Evolutionary conservation across 2,797 vertebrate genomes (phyloP).

Genomic region (Megalops cyprinoides): DNA sequence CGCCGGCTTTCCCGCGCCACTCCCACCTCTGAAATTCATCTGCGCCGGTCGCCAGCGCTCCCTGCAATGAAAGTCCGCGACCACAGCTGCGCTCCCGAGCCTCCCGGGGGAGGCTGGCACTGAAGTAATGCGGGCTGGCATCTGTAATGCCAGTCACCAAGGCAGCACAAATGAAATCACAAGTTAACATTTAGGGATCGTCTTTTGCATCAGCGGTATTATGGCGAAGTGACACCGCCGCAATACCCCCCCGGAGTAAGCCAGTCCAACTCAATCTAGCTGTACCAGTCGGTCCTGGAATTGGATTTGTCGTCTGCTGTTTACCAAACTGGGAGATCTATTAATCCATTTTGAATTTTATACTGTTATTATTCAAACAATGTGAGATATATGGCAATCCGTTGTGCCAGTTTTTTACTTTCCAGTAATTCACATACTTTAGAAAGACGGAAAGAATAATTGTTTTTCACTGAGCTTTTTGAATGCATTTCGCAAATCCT

Average conservation of each 20-base stretch:
- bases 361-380: constrained; percentile 16
- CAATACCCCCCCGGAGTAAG: constrained; percentile 9
- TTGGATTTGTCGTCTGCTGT: constrained; percentile 22
- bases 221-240: neutral
- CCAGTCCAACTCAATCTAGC: constrained; percentile 5
- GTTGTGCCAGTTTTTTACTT: neutral
- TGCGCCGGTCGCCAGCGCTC: neutral
- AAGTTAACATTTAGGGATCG: constrained; percentile 8
- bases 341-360: constrained; percentile 12
- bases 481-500: neutral
- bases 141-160: constrained; percentile 18
- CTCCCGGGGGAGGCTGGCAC: neutral
- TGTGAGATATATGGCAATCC: neutral
- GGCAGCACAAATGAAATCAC: constrained; percentile 19
- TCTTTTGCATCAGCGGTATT: neutral
- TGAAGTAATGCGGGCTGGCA: constrained; percentile 10
- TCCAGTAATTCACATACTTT: constrained; percentile 9
- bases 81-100: neutral
- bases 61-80: neutral
- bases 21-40: constrained; percentile 6
- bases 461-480: neutral
- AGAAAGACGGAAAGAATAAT: neutral
- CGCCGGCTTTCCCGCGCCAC: neutral
- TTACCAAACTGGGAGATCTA: constrained; percentile 16
- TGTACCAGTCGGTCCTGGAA: constrained; percentile 5